These are phyloP conservation scores for Latrodectus geometricus DNA, from an alignment of 1,140 invertebrate genomes.

Conservation along the genomic window DNA sequence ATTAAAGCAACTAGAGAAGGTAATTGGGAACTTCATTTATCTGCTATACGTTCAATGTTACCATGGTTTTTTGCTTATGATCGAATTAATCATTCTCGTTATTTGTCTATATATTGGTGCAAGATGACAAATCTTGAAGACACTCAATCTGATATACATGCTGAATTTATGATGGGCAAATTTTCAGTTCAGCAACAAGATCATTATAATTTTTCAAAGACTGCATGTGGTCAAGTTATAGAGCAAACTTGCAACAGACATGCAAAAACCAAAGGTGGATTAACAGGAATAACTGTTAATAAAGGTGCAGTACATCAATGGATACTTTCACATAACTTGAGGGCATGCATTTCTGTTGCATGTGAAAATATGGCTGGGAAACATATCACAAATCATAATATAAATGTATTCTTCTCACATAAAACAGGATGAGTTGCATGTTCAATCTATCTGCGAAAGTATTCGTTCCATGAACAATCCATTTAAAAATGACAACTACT, in stretches of 20 bases:
- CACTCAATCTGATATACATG: neutral
- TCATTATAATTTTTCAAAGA: neutral
- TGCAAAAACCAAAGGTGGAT: slow-evolving; percentile 26
- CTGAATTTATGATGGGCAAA: slow-evolving; percentile 24
- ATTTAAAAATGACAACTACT: neutral
- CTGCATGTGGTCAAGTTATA: slow-evolving; percentile 57
- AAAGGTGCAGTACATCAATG: slow-evolving; percentile 18
- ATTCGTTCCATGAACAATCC: too few relatives aligned
- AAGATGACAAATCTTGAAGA: slow-evolving; percentile 42
- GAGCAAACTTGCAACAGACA: slow-evolving; percentile 61
- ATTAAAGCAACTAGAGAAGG: slow-evolving; percentile 16
- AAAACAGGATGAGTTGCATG: too few relatives aligned
- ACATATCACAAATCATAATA: neutral
- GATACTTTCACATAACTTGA: neutral
- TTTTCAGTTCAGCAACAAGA: slow-evolving; percentile 60
- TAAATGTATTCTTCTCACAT: neutral
- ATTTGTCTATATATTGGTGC: slow-evolving; percentile 46
- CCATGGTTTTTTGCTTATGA: slow-evolving; percentile 16
- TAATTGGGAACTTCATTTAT: slow-evolving; percentile 7
- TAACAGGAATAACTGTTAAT: neutral
- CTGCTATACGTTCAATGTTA: neutral
- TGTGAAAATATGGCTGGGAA: too few relatives aligned
- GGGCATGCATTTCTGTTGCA: neutral
- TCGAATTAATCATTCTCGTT: slow-evolving; percentile 37
- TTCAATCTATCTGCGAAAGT: neutral